phyloP scores from a whole-genome alignment of 2,888 invertebrate species.

The Arge pagana region DNA sequence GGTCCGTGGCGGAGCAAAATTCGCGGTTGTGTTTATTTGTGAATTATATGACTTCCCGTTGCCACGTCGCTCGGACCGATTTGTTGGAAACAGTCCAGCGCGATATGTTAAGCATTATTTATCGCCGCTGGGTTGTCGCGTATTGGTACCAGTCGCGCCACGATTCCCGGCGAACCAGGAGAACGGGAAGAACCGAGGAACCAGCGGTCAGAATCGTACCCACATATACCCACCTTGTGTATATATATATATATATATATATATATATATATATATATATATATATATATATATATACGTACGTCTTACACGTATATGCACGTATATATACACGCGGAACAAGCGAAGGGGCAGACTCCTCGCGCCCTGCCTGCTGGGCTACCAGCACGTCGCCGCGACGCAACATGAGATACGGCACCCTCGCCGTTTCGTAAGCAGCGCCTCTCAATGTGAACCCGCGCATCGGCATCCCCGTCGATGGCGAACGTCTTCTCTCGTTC shows the following conservation, averaged over 20 bases:
- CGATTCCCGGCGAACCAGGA: background rate
- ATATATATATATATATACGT: no score
- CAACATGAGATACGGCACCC: constrained; percentile 38
- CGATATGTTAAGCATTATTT: constrained; percentile 29
- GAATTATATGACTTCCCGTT: background rate
- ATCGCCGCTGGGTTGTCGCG: constrained; percentile 33
- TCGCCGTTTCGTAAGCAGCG: constrained; percentile 37
- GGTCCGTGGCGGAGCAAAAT: background rate
- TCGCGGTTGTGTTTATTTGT: background rate
- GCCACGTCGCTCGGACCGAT: constrained; percentile 28
- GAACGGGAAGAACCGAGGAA: background rate
- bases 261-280: no score
- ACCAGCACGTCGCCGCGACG: constrained; percentile 35
- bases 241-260: no score
- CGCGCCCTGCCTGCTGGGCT: constrained; percentile 39
- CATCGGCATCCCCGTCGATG: no score
- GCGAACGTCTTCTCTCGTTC: no score
- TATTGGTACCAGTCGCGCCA: constrained; percentile 11
- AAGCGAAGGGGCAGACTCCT: constrained; percentile 29
- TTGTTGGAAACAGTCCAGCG: constrained; percentile 35
- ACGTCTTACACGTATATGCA: no score
- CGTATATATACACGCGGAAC: no score
- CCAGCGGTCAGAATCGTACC: no score
- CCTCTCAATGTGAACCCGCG: constrained; percentile 47
- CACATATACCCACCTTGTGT: no score